Evolutionary conservation across 2,888 invertebrate species (phyloP), one percentile per base, ranked within the genome.

Genomic region (Callyntrura guangdongensis): DNA sequence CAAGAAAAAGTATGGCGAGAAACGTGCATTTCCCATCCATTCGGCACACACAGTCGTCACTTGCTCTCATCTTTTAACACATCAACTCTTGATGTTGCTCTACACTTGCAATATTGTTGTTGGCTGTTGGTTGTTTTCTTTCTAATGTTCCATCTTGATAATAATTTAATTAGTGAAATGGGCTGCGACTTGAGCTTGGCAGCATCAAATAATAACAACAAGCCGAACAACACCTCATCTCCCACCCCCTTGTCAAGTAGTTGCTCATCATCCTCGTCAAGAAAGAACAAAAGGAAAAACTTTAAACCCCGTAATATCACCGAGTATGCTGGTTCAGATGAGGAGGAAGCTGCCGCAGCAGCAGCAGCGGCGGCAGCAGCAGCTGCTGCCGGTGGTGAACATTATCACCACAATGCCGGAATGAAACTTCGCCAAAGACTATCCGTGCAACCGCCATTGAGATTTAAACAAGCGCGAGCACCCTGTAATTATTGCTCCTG

Each of bases 281-380:
- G 94, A 36, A 96, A 97, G 94, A 97, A 97, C 95, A 97, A 97
- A 94, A 95, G 97, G 93, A 97, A 97, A 95, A 97, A 97, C 95
- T 97, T 97, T 95, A 96, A 97, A 94, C 97, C 97, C 0, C 95
- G 97, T 94, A 97, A 97, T 95, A 97, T 97, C 1, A 96, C 94
- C 45, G 93, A 94, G 81, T 94, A 94, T 91, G 94, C 94, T 14
- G 93, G 93, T 36, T 94, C 94, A 9, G 94, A 94, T 84, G 94
- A 94, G 72, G 94, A 94, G 27, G 93, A 93, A 77, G 90, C 91
- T 61, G 91, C 91, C 22, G 94, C 79, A 0, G 61, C 94, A 94
- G 82, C 83, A 67, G 67, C 81, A 20, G 81, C 72, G 2, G 72
- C 69, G 17, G 69, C 69, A 12, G 69, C 69, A 5, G 69, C 69